Evolutionary conservation across 2,797 vertebrate species (phyloP).

Genomic region (Paedocypris micromegethes): DNA sequence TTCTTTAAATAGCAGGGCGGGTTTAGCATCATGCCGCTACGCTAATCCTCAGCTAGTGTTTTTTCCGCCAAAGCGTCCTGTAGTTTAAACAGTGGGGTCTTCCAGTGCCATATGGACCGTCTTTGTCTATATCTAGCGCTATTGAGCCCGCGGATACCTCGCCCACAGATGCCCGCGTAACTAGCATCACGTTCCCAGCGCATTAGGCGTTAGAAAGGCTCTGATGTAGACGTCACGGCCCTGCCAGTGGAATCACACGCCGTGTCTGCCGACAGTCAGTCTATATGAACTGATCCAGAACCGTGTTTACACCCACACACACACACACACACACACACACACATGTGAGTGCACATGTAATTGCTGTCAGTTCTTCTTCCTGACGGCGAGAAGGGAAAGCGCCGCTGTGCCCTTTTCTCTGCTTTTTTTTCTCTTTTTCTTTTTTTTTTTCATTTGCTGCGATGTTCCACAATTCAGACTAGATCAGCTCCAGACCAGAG

Average conservation of each 20-base stretch:
- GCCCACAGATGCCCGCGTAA: slow-evolving; percentile 4
- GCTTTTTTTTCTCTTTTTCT: too few relatives aligned
- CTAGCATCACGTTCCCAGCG: slow-evolving; percentile 14
- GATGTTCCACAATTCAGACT: too few relatives aligned
- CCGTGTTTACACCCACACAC: slow-evolving; percentile 11
- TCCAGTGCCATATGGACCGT: neutral
- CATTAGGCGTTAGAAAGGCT: slow-evolving; percentile 9
- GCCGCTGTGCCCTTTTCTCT: neutral
- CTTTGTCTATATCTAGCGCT: slow-evolving; percentile 1
- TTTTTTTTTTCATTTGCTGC: too few relatives aligned
- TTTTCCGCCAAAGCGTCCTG: neutral
- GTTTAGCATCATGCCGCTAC: neutral
- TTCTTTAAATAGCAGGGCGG: too few relatives aligned
- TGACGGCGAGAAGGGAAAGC: slow-evolving; percentile 15
- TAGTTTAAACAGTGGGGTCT: slow-evolving; percentile 1
- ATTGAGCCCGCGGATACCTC: neutral
- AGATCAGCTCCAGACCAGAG: too few relatives aligned
- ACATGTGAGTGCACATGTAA: slow-evolving; percentile 30
- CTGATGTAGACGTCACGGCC: neutral
- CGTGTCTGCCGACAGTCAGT: slow-evolving; percentile 12
- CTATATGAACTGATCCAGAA: slow-evolving; percentile 14
- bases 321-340: neutral
- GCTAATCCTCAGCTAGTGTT: neutral
- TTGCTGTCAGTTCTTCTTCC: slow-evolving; percentile 26
- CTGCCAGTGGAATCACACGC: slow-evolving; percentile 24